Conservation (phyloP, 2,797 vertebrate genomes). For the Podarcis siculus region DNA sequence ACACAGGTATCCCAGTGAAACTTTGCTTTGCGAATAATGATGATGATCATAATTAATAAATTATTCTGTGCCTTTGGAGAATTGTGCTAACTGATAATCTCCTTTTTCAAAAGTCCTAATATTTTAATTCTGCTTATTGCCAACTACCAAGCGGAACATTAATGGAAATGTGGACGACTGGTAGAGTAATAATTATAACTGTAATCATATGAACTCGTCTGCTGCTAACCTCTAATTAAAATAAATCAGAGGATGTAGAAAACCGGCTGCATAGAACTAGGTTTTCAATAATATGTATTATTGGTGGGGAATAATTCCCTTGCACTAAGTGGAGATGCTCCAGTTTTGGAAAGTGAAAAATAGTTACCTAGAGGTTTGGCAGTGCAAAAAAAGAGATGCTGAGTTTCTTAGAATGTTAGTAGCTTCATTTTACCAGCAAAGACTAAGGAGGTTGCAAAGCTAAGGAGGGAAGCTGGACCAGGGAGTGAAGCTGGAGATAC, state of each 20-base stretch:
- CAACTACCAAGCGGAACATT: conserved; percentile 74
- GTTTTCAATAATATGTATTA: conserved; percentile 71
- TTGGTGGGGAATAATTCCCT: conserved; percentile 65
- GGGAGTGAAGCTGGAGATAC: not conserved
- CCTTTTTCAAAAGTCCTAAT: conserved; percentile 77
- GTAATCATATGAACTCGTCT: conserved; percentile 66
- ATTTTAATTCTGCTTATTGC: conserved; percentile 78
- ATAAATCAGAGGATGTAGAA: conserved; percentile 70
- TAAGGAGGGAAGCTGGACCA: not conserved
- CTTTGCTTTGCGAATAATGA: conserved; percentile 69
- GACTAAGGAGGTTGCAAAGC: not conserved
- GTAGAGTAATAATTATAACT: conserved; percentile 75
- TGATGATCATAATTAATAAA: conserved; percentile 77
- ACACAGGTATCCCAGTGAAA: conserved; percentile 65
- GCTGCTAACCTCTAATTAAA: conserved; percentile 76
- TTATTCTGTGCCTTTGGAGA: conserved; percentile 74
- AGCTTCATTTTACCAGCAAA: not conserved
- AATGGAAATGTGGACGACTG: conserved; percentile 71
- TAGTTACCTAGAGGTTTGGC: not conserved
- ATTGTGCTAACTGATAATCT: conserved; percentile 76
- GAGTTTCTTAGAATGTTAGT: not conserved
- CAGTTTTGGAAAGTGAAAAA: conserved; percentile 22
- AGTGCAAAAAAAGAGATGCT: not conserved
- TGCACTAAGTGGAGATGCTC: conserved; percentile 37
- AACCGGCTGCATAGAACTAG: conserved; percentile 62